A percentile compares a stretch with the other conserved stretches of the same genome.
phyloP scores from a whole-genome alignment of 2,888 invertebrate species.

The Cheilosia variabilis region DNA sequence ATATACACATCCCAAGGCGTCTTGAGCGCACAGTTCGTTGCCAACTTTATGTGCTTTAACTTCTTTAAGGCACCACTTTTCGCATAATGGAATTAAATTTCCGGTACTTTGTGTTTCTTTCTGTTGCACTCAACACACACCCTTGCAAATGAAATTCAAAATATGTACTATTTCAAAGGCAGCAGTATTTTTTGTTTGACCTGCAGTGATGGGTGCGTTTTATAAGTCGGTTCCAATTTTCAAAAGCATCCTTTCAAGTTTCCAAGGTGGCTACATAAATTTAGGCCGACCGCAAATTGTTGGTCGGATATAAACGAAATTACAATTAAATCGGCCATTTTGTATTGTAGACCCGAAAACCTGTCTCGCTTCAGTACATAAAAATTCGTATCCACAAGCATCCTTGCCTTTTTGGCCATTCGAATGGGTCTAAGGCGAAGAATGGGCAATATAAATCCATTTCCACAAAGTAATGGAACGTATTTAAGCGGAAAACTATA shows the following conservation, averaged over 20 bases:
- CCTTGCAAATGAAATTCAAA: background rate
- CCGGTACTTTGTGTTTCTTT: constrained; percentile 35
- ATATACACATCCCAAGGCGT: constrained; percentile 62
- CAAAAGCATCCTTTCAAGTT: constrained; percentile 50
- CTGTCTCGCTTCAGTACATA: constrained; percentile 56
- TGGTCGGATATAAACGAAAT: constrained; percentile 60
- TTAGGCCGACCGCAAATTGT: constrained; percentile 51
- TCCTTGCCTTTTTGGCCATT: constrained; percentile 56
- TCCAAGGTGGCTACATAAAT: constrained; percentile 2
- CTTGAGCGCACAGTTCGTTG: constrained; percentile 53
- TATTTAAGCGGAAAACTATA: constrained; percentile 75
- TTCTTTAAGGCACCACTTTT: constrained; percentile 65
- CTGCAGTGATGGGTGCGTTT: too few relatives aligned
- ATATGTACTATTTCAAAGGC: background rate
- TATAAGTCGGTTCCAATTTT: constrained; percentile 27
- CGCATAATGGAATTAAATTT: constrained; percentile 48
- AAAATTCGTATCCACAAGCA: constrained; percentile 61
- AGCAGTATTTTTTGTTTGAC: too few relatives aligned
- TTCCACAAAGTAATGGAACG: constrained; percentile 50
- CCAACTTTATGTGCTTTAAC: constrained; percentile 69
- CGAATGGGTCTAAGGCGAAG: constrained; percentile 39
- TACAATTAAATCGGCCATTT: constrained; percentile 71
- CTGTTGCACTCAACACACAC: background rate
- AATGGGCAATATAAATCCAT: constrained; percentile 64
- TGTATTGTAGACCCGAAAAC: constrained; percentile 46